A percentile compares a stretch with the other conserved stretches of the same genome.
These are phyloP conservation scores for Megaleporinus macrocephalus DNA, from an alignment of 2,113 vertebrate genomes.

Conservation along the genomic window DNA sequence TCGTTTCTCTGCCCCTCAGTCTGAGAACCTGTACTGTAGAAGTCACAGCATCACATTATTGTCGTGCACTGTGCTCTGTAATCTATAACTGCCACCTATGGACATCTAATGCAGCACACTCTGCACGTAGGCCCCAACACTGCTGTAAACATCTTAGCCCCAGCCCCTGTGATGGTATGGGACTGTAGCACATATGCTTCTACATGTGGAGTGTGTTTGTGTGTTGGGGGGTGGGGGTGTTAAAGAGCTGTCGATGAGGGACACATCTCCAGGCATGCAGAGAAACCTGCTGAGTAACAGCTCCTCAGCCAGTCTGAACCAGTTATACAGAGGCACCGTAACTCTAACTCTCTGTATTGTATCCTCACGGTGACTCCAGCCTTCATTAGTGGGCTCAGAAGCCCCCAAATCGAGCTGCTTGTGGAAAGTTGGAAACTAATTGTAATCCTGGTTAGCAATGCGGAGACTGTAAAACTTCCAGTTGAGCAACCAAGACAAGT, in stretches of 20 bases:
- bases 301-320: slow-evolving; percentile 59
- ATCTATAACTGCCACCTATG: not conserved
- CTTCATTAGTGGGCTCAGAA: not conserved
- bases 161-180: not conserved
- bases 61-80: not conserved
- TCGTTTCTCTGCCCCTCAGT: too few species aligned
- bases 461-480: too few species aligned
- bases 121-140: not conserved
- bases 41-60: too few species aligned
- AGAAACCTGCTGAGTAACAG: slow-evolving; percentile 45
- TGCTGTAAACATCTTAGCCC: not conserved
- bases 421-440: too few species aligned
- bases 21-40: too few species aligned
- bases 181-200: not conserved
- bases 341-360: not conserved
- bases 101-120: not conserved
- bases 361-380: not conserved
- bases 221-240: not conserved
- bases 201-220: slow-evolving; percentile 6
- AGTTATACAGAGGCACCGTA: slow-evolving; percentile 33
- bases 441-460: too few species aligned
- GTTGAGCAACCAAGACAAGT: too few species aligned
- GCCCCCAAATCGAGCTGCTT: too few species aligned
- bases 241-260: not conserved
- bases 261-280: slow-evolving; percentile 38